Percentiles rank a stretch among this genome's conserved stretches.
Evolutionary conservation across 2,113 vertebrate species (phyloP).

Genomic region (Chloropsis cyanopogon): DNA sequence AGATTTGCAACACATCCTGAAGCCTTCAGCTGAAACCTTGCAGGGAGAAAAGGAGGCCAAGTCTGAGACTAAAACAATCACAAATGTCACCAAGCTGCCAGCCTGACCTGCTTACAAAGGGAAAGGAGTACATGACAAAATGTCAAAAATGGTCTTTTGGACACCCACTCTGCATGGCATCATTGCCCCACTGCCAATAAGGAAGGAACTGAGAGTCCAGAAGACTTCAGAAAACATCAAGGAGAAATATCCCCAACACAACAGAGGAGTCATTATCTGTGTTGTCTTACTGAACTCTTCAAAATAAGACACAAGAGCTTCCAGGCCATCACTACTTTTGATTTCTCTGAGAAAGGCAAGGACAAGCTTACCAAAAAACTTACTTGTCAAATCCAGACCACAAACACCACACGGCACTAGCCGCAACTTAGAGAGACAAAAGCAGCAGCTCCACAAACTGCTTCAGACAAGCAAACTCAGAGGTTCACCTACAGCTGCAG

Average conservation of each 20-base stretch:
- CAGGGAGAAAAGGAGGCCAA: not conserved
- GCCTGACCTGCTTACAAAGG: not conserved
- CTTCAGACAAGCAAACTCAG: not conserved
- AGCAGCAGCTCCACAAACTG: not conserved
- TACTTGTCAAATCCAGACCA: not conserved
- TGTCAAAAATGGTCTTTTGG: not conserved
- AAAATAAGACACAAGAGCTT: not conserved
- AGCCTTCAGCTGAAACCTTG: not conserved
- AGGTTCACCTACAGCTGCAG: not conserved
- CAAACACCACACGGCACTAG: not conserved
- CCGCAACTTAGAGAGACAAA: not conserved
- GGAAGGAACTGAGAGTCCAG: not conserved
- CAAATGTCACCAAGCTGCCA: not conserved
- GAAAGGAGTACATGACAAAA: not conserved
- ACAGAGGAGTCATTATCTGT: not conserved
- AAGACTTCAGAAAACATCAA: not conserved
- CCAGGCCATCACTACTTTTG: not conserved
- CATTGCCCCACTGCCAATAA: not conserved
- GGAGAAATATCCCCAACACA: not conserved
- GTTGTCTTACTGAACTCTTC: not conserved
- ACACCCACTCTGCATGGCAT: not conserved
- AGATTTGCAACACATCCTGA: not conserved
- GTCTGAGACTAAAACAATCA: not conserved
- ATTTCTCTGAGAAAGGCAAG: not conserved
- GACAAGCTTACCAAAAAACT: not conserved